Evolutionary conservation across 2,888 invertebrate species (phyloP), one percentile per base, ranked within the genome.

Genomic region (Limnephilus lunatus): DNA sequence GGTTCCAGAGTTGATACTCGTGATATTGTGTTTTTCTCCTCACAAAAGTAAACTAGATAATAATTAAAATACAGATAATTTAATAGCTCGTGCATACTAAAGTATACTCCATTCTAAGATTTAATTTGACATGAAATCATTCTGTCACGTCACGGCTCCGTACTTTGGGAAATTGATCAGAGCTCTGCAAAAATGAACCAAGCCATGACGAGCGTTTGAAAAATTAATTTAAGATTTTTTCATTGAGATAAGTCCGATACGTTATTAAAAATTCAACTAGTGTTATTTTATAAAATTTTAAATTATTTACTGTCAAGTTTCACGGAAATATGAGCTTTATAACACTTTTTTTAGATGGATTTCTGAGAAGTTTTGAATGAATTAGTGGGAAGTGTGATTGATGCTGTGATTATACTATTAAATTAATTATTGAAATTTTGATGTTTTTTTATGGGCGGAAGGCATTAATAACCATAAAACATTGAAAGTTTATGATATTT

Each of bases 81-180:
- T 68, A 68, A n/a, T 68, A 68, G 25, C 25, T 68, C 68, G 68
- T 86, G 86, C 86, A 86, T 48, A n/a, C 30, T 86, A 19, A 30
- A 4, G 15, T n/a, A 14, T 15, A 25, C 25, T 48, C 48, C 86
- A 25, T 30, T 11, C 25, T 44, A 44, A 86, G 44, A 86, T 86
- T 44, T n/a, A 15, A 86, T 86, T 44, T 39, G 9, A 86, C 48
- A 86, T 30, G 68, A n/a, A 68, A 48, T 30, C 86, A 35, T 44
- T 44, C 86, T 25, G 39, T 82, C 82, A 30, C 85, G 86, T 86
- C 44, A 86, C 86, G 86, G 86, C n/a, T 48, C 86, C 44, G 86
- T 86, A 30, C 86, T 35, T 30, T 44, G 86, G 86, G 86, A 86
- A 86, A 86, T 48, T 86, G 86, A 86, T n/a, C 86, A 30, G 30